Base-by-base conservation (phyloP, 2,113 vertebrate species). In the Hymenochirus boettgeri region DNA sequence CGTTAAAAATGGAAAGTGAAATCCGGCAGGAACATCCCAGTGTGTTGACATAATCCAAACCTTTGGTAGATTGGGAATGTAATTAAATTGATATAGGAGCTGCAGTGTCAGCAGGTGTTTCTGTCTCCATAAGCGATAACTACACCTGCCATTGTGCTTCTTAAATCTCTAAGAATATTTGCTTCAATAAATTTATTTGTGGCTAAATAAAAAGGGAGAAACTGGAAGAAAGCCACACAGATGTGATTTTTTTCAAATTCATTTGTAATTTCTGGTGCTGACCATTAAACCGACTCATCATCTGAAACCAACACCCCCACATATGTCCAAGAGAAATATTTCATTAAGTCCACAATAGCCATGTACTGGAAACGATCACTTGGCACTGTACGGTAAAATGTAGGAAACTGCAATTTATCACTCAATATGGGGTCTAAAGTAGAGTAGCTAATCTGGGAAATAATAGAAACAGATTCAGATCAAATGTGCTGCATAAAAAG, bases 301-400 rank as follows among this genome's bases (percentile, higher is more conserved):
- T 71, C 62, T 9, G 58, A 29, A n/a, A 25, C 9, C 18, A 70
- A n/a, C 3, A 65, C 5, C 0, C 47, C 63, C 33, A 73, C 42
- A 53, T 53, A 73, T 0, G 12, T 62, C 73, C 71, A 75, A 4
- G 22, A 27, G 27, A 73, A 71, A 48, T 73, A 26, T 2, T 61
- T 19, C n/a, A 72, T 19, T n/a, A 73, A 13, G 2, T 19, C 4
- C 59, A n/a, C 7, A 1, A 74, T 42, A 1, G 52, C 69, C 3
- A n/a, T 24, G 1, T 18, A 21, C 5, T 65, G 61, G 21, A n/a
- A 3, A 4, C 2, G 2, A 19, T 75, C 57, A 50, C 26, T 51
- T 12, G 23, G 26, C 4, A 70, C 57, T 24, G 33, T 7, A 5
- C 56, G 63, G 9, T 69, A 71, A 19, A 76, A 33, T 2, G 57